phyloP scores from a whole-genome alignment of 2,888 invertebrate genomes.

The Drosophila greeni region DNA sequence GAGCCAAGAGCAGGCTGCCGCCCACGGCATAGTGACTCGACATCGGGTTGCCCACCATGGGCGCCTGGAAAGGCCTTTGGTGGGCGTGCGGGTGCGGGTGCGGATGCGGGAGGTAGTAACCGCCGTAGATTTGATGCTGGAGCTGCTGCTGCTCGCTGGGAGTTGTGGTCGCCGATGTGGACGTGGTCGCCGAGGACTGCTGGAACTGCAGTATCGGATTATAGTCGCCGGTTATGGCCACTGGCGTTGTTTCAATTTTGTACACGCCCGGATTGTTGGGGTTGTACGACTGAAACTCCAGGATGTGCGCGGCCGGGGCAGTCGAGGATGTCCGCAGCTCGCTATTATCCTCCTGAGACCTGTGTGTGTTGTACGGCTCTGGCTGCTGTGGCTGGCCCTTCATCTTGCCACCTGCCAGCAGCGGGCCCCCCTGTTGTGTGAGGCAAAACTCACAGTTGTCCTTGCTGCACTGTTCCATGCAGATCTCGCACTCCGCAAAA shows the following conservation, averaged over 20 bases:
- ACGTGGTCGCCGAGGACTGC: slow-evolving; percentile 62
- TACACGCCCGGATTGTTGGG: slow-evolving; percentile 79
- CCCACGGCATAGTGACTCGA: slow-evolving; percentile 56
- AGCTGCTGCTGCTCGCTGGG: slow-evolving; percentile 54
- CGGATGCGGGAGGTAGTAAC: slow-evolving; percentile 47
- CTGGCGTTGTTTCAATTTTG: slow-evolving; percentile 79
- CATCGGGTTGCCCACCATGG: slow-evolving; percentile 36
- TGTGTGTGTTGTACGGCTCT: slow-evolving; percentile 15
- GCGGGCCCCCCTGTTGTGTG: slow-evolving; percentile 6
- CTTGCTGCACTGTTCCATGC: slow-evolving; percentile 77
- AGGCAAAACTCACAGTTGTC: slow-evolving; percentile 77
- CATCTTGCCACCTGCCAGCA: slow-evolving; percentile 14
- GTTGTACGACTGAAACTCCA: slow-evolving; percentile 79
- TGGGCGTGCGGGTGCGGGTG: slow-evolving; percentile 40
- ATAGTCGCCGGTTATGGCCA: slow-evolving; percentile 79
- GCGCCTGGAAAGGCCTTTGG: slow-evolving; percentile 28
- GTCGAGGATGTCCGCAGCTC: background rate
- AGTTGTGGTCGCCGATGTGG: slow-evolving; percentile 55
- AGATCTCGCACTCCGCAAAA: slow-evolving; percentile 77
- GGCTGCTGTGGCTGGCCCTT: slow-evolving; percentile 33
- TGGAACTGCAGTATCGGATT: slow-evolving; percentile 78
- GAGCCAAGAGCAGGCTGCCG: slow-evolving; percentile 52
- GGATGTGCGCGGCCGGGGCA: slow-evolving; percentile 73
- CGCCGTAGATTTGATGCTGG: slow-evolving; percentile 46
- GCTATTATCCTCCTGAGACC: slow-evolving; percentile 10